Percentiles rank a stretch among this genome's conserved stretches.
Evolutionary conservation across 30 jellyfish, hydroid and myxozoan species (phyloP).

Genomic region (Turritopsis dohrnii): DNA sequence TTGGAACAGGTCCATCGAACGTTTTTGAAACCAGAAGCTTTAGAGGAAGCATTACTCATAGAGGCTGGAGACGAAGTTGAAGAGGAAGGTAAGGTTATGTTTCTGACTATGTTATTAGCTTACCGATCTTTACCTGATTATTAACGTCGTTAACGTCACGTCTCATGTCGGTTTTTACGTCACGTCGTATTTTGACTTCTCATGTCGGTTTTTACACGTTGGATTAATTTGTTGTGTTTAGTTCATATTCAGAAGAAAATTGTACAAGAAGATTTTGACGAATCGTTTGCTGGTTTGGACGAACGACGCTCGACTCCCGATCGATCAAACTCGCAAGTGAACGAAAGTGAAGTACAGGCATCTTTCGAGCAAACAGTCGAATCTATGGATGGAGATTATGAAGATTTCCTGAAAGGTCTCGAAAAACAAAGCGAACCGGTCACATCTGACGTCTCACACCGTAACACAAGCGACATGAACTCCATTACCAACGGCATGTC

Average conservation of each 20-base stretch:
- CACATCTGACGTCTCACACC: neutral
- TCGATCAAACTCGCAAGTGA: neutral
- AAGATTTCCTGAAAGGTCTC: neutral
- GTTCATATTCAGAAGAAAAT: conserved; percentile 46
- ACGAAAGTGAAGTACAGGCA: conserved; percentile 7
- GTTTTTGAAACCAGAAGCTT: conserved; percentile 79
- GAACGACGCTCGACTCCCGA: conserved; percentile 32
- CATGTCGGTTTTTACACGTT: neutral
- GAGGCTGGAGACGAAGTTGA: conserved; percentile 86
- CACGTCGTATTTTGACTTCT: neutral
- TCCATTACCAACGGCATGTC: neutral
- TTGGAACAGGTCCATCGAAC: conserved; percentile 38
- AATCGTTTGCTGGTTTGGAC: conserved; percentile 77
- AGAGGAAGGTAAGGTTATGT: conserved; percentile 50
- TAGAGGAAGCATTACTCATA: conserved; percentile 65
- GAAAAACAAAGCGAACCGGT: neutral
- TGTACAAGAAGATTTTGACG: conserved; percentile 83
- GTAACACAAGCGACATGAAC: neutral
- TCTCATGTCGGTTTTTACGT: neutral
- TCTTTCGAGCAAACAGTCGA: neutral
- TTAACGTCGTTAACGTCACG: neutral
- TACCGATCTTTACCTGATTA: too few species aligned
- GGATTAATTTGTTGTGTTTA: conserved; percentile 13
- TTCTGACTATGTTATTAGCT: neutral
- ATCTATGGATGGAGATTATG: neutral